Evolutionary conservation across 2,888 invertebrate genomes (phyloP).

Genomic region (Drosophila subsilvestris): DNA sequence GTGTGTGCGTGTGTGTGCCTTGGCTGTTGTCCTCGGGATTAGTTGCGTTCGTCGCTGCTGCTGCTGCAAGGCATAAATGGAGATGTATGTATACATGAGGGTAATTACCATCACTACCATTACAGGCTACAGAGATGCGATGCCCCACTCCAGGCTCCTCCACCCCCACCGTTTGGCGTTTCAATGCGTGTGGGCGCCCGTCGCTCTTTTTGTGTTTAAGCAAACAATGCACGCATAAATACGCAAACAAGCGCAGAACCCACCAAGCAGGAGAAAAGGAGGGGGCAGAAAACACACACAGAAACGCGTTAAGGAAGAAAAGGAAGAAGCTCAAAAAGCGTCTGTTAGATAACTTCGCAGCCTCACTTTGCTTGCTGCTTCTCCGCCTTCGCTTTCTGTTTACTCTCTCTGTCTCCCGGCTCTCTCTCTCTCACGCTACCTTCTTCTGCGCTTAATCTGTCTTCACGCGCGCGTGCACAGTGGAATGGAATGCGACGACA

Average conservation of each 20-base stretch:
- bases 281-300: no score
- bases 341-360: conserved; percentile 28
- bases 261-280: no score
- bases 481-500: neutral
- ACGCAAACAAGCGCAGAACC: conserved; percentile 28
- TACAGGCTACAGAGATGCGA: conserved; percentile 12
- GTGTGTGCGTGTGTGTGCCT: conserved; percentile 38
- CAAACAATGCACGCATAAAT: conserved; percentile 42
- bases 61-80: conserved; percentile 52
- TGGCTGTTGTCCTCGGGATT: conserved; percentile 57
- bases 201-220: conserved; percentile 54
- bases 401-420: neutral
- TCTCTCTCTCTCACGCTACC: neutral
- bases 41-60: conserved; percentile 39
- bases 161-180: no score
- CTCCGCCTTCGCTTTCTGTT: conserved; percentile 21
- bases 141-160: neutral
- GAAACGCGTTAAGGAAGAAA: no score
- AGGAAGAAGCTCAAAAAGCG: conserved; percentile 11
- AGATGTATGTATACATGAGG: conserved; percentile 62
- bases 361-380: neutral
- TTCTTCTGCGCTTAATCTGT: conserved; percentile 18
- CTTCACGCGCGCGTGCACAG: conserved; percentile 7
- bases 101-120: conserved; percentile 73
- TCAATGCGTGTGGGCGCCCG: conserved; percentile 43